Conservation (phyloP, 2,797 vertebrate species). For the Trichosurus vulpecula region DNA sequence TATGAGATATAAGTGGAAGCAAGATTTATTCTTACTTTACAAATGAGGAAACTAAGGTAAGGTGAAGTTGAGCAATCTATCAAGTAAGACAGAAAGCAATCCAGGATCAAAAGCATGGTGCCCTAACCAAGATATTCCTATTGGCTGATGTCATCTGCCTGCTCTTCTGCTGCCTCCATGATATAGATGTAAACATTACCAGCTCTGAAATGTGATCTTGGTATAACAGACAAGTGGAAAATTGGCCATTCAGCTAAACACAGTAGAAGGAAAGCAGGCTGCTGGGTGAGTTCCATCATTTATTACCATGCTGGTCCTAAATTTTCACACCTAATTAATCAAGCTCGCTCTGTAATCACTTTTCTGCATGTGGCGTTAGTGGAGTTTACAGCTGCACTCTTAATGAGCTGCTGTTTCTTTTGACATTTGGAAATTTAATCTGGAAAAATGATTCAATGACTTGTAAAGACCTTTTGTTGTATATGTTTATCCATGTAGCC, state of each 20-base stretch:
- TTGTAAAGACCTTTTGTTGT: constrained; percentile 71
- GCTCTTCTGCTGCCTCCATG: background rate
- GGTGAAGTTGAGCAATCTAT: background rate
- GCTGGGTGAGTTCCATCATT: constrained; percentile 69
- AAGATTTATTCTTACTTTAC: constrained; percentile 21
- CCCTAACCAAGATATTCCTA: background rate
- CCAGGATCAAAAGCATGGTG: background rate
- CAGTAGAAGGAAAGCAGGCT: constrained; percentile 54
- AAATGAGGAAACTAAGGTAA: constrained; percentile 20
- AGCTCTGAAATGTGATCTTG: constrained; percentile 65
- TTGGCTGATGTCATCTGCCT: background rate
- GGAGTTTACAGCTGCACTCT: constrained; percentile 74
- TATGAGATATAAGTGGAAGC: background rate
- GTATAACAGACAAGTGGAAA: constrained; percentile 71
- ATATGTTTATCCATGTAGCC: constrained; percentile 64
- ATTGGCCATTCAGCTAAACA: constrained; percentile 69
- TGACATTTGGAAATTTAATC: constrained; percentile 81
- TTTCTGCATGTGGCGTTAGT: constrained; percentile 71
- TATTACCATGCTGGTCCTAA: constrained; percentile 75
- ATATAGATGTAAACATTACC: constrained; percentile 60
- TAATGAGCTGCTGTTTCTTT: constrained; percentile 80
- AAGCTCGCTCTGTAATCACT: constrained; percentile 78
- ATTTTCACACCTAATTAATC: constrained; percentile 83
- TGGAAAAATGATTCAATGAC: constrained; percentile 73
- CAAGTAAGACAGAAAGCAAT: background rate